Evolutionary conservation across 2,797 vertebrate species (phyloP), one percentile per base, ranked within the genome.

Genomic region (Rhinoraja longicauda): DNA sequence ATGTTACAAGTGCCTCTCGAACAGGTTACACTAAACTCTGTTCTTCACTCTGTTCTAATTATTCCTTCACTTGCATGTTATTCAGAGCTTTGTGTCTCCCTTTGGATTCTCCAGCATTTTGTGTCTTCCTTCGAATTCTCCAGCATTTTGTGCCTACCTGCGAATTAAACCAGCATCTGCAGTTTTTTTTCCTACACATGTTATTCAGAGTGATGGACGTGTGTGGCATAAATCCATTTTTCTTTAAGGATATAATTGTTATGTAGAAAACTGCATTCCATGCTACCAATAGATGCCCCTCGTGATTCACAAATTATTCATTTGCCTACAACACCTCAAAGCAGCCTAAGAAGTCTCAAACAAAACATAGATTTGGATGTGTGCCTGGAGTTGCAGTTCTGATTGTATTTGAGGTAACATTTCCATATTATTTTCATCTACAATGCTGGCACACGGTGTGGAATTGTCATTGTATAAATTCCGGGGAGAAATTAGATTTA

Each of bases 21-120:
- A 73, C 36, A 75, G 90, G 75, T 92, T 92, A 92, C 67, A 92
- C 39, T 92, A 73, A 75, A 92, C 90, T 73, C 10, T 92, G 36
- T 91, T 72, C 53, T 64, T 88, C 64, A 67, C 67, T 88, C 84
- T 88, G 45, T 92, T 92, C 75, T 90, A 92, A 75, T 92, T 73
- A 73, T 12, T 45, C 70, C 73, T 9, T n/a, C 92, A n/a, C 39
- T 29, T 92, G 53, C 73, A n/a, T 75, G 90, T 57, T 70, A 92
- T 67, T 91, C 70, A 75, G 70, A 21, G 13, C n/a, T n/a, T n/a
- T n/a, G n/a, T n/a, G n/a, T n/a, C n/a, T n/a, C n/a, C n/a, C n/a
- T n/a, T n/a, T n/a, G n/a, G n/a, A n/a, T n/a, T n/a, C n/a, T n/a
- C n/a, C n/a, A n/a, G n/a, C n/a, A n/a, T n/a, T n/a, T n/a, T n/a